Conservation (phyloP, 1,140 invertebrate genomes). For the Zaprionus ghesquierei region DNA sequence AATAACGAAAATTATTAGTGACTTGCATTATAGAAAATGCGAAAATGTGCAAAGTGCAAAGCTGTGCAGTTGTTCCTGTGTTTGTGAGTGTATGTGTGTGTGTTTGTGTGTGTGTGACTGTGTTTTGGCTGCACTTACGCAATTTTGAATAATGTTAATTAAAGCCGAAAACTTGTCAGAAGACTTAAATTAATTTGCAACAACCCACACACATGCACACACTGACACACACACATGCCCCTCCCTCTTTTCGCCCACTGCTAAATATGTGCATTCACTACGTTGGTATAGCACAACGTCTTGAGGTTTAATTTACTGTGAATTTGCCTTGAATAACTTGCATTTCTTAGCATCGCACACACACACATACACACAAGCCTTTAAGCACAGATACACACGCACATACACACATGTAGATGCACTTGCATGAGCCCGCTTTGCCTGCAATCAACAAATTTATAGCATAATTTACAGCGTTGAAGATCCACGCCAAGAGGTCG, state of each 20-base stretch:
- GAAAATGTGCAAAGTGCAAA: neutral
- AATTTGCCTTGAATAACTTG: neutral
- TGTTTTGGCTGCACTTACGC: slow-evolving; percentile 1
- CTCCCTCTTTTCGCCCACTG: neutral
- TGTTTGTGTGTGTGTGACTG: neutral
- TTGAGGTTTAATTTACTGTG: slow-evolving; percentile 11
- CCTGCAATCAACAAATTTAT: slow-evolving; percentile 19
- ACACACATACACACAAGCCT: neutral
- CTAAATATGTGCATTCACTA: neutral
- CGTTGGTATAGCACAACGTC: neutral
- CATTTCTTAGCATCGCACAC: neutral
- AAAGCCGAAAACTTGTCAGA: slow-evolving; percentile 44
- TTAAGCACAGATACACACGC: neutral
- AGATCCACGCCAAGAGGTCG: too few relatives aligned
- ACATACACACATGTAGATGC: neutral
- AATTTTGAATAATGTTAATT: slow-evolving; percentile 43
- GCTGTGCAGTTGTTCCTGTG: neutral
- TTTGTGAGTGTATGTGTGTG: too few relatives aligned
- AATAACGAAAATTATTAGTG: slow-evolving; percentile 29
- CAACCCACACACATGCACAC: neutral
- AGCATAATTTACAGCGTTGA: slow-evolving; percentile 28
- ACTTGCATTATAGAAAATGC: slow-evolving; percentile 9
- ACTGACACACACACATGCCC: neutral
- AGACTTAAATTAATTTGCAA: slow-evolving; percentile 48
- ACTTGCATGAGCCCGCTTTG: neutral